Evolutionary conservation across 1,140 invertebrate species (phyloP), one percentile per base, ranked within the genome.

Genomic region (Saccostrea echinata): DNA sequence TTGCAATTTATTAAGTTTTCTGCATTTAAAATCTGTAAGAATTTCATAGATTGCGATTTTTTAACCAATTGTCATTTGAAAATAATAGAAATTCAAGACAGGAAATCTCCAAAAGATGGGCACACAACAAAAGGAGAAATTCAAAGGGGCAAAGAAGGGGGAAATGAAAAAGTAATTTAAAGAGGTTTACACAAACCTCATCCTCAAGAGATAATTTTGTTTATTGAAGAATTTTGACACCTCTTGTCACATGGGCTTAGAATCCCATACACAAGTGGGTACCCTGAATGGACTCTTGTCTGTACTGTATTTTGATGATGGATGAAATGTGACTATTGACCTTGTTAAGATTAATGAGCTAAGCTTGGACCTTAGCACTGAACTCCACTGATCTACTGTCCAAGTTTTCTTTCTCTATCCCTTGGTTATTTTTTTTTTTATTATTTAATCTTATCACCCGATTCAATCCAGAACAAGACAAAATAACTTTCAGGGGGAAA

Each of bases 221-320:
- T 71, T 71, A 71, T 30, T 71, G 24, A 71, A 71, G 64, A 30
- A 57, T 24, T 71, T 76, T 76, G 68, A 76, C 68, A 76, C 68
- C 27, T 30, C 24, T 71, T 76, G 68, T 76, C 68, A 76, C 4
- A 21, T 16, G 13, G 68, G 27, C 27, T 33, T 71, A 71, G 24
- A 13, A 21, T 71, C 12, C 64, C 64, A 71, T 24, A 13, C 27
- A 71, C 27, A 76, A 76, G 68, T 30, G 68, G 68, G 68, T 30
- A 76, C 68, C 68, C 68, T 30, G 43, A 43, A 43, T 9, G 43
- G 43, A 43, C 43, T 43, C 9, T 43, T 43, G 43, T 64, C 57
- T 64, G 57, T 64, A 64, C 16, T 64, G 57, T 21, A 64, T 64
- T 21, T 21, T 18, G 57, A 27, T 76, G 68, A 76, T 76, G 68